These are phyloP conservation scores for Aplysina aerophoba DNA, from an alignment of 37 sponge, comb jelly and placozoan species.

Conservation along the genomic window DNA sequence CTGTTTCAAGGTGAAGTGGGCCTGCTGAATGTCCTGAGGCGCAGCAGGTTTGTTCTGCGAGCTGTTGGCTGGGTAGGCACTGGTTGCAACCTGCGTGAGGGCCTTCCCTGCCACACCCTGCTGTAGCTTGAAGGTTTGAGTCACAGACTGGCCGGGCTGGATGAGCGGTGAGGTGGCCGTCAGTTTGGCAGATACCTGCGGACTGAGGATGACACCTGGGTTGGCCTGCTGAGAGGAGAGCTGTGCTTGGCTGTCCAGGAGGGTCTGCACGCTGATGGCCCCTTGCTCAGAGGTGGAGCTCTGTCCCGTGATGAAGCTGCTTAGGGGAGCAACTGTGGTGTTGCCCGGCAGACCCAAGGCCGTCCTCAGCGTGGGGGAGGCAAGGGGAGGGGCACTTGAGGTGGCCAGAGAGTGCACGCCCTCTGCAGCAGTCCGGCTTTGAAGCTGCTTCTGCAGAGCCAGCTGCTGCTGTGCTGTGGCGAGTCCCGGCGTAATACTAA, in stretches of 20 bases:
- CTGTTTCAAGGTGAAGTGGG: neutral
- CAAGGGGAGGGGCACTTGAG: neutral
- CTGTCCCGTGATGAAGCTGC: conserved; percentile 7
- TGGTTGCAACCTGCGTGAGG: conserved; percentile 13
- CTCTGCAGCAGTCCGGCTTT: too few species aligned
- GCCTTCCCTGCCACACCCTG: neutral
- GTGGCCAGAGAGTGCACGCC: too few species aligned
- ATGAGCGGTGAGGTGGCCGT: neutral
- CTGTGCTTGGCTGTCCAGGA: conserved; percentile 1
- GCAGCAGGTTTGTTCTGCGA: neutral
- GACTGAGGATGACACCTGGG: neutral
- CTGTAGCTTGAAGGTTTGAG: conserved; percentile 20
- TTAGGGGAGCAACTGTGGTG: neutral
- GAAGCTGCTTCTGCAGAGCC: too few species aligned
- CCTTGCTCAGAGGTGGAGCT: neutral
- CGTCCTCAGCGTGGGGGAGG: neutral
- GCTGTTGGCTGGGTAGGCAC: neutral
- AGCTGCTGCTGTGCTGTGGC: too few species aligned
- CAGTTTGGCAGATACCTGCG: neutral
- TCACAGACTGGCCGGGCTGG: neutral
- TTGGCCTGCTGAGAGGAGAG: neutral
- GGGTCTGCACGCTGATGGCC: neutral
- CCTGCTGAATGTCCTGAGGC: neutral
- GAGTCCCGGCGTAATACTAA: too few species aligned
- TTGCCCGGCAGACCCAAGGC: neutral